Percentiles rank a stretch among this genome's conserved stretches.
phyloP scores from a whole-genome alignment of 30 jellyfish, hydroid and myxozoan species.

The Aurelia coerulea region DNA sequence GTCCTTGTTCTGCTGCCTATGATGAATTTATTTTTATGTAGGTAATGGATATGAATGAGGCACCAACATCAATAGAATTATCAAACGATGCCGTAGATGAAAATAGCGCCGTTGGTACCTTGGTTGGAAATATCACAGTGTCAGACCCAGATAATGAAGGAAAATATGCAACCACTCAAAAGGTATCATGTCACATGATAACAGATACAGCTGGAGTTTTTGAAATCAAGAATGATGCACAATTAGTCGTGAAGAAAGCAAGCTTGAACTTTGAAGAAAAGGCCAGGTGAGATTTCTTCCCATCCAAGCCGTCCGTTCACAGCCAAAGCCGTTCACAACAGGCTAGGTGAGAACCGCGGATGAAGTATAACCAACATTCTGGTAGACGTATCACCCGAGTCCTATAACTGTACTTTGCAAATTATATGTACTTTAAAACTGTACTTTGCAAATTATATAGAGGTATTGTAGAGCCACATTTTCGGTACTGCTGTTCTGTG shows the following conservation, averaged over 20 bases:
- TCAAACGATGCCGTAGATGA: conserved; percentile 53
- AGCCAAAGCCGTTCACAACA: too few species aligned
- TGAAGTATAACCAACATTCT: too few species aligned
- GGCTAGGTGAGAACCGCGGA: too few species aligned
- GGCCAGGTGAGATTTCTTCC: conserved; percentile 65
- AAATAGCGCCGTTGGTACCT: conserved; percentile 44
- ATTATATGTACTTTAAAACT: too few species aligned
- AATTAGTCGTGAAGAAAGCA: conserved; percentile 29
- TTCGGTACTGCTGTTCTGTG: too few species aligned
- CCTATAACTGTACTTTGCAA: too few species aligned
- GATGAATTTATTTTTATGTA: neutral
- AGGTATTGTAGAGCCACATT: too few species aligned
- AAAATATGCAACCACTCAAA: conserved; percentile 28
- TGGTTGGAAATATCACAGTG: conserved; percentile 61
- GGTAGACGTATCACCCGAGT: too few species aligned
- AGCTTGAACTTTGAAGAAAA: conserved; percentile 71
- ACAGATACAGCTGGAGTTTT: conserved; percentile 31
- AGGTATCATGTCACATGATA: conserved; percentile 32
- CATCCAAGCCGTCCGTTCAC: too few species aligned
- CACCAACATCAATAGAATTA: conserved; percentile 71
- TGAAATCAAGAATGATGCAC: conserved; percentile 34
- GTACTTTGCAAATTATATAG: too few species aligned
- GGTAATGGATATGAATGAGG: conserved; percentile 86
- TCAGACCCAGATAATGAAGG: conserved; percentile 85
- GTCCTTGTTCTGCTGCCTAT: too few species aligned